Evolutionary conservation across 2,113 vertebrate genomes (phyloP).

Genomic region (crab-eating macaque (Macaca fascicularis)): DNA sequence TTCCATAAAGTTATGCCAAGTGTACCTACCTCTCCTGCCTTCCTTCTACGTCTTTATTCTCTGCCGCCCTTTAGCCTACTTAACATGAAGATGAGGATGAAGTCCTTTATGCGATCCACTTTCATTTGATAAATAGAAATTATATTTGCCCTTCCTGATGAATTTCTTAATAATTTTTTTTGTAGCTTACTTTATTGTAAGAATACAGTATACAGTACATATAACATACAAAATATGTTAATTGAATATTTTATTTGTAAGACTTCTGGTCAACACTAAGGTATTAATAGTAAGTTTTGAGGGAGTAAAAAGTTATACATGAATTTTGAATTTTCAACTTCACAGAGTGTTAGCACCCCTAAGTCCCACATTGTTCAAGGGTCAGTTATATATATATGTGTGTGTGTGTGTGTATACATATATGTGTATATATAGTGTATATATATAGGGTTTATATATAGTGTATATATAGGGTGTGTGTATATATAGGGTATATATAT

Average conservation of each 20-base stretch:
- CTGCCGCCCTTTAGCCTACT: background rate
- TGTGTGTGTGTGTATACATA: accelerated
- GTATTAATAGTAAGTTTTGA: background rate
- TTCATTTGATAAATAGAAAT: background rate
- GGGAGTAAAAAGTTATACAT: background rate
- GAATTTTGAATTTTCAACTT: background rate
- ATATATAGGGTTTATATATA: too few relatives aligned
- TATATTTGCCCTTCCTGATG: background rate
- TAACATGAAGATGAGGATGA: background rate
- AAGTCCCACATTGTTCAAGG: background rate
- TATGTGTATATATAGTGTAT: too few relatives aligned
- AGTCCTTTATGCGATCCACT: background rate
- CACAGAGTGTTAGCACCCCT: background rate
- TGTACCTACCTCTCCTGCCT: background rate
- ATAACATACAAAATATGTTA: background rate
- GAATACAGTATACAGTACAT: too few relatives aligned
- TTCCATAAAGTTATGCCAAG: background rate
- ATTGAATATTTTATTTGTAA: background rate
- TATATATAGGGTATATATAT: too few relatives aligned
- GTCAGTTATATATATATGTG: too few relatives aligned
- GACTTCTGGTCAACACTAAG: background rate
- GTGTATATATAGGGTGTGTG: too few relatives aligned
- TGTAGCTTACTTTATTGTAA: background rate
- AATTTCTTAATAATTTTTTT: background rate
- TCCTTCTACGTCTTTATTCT: background rate